Percentiles rank a stretch among this genome's conserved stretches.
Conservation (phyloP, 2,888 invertebrate genomes). For the Tenthredo mesomela region DNA sequence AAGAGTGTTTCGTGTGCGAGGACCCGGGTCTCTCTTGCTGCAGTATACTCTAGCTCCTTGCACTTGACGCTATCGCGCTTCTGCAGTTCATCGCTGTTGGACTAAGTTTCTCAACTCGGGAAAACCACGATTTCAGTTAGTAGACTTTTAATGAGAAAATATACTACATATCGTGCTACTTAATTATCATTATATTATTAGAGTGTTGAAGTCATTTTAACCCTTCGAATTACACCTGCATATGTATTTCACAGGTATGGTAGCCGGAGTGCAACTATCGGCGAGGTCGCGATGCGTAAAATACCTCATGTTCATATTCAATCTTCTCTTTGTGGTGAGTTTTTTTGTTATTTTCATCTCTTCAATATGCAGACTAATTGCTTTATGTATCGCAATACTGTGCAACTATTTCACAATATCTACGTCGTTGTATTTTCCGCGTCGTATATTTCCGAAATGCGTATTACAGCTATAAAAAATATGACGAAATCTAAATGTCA, state of each 20-base stretch:
- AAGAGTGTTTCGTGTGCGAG: conserved; percentile 4
- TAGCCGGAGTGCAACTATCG: conserved; percentile 67
- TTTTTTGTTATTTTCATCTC: conserved; percentile 64
- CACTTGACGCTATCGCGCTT: neutral
- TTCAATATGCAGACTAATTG: no score
- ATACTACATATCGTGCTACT: neutral
- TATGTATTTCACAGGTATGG: conserved; percentile 56
- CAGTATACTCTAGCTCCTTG: conserved; percentile 3
- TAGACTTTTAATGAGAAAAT: neutral
- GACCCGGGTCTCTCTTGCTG: neutral
- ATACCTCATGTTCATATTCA: conserved; percentile 87
- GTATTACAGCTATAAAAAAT: neutral
- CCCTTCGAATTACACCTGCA: neutral
- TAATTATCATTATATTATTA: neutral
- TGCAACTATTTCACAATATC: neutral
- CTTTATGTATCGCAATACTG: neutral
- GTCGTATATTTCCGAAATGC: neutral
- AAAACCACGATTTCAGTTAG: conserved; percentile 3
- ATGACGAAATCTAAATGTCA: neutral
- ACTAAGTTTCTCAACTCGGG: neutral
- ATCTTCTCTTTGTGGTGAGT: conserved; percentile 88
- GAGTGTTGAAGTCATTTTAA: neutral
- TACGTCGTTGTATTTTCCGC: neutral
- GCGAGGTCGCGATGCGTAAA: conserved; percentile 83
- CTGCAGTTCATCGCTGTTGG: neutral